Percentiles rank a stretch among this genome's conserved stretches.
Evolutionary conservation across 1,140 invertebrate genomes (phyloP).

Genomic region (Sycophila sp.): DNA sequence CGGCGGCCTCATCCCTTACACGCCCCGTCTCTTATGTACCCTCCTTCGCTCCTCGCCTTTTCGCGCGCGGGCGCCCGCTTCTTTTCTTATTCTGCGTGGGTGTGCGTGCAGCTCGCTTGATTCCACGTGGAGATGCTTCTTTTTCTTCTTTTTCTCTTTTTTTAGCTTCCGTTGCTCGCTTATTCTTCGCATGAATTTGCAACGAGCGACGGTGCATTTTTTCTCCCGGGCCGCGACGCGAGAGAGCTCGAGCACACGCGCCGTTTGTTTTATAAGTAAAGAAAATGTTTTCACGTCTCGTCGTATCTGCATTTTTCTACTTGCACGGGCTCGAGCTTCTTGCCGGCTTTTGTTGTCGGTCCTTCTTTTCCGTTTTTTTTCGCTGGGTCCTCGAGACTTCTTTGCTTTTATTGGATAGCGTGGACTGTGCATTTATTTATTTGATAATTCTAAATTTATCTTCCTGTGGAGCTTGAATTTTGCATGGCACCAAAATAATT

Average conservation of each 20-base stretch:
- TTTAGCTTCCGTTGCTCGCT: slow-evolving; percentile 30
- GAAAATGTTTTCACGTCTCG: slow-evolving; percentile 32
- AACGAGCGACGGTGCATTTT: slow-evolving; percentile 42
- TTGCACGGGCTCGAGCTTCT: not conserved
- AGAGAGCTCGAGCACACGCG: not conserved
- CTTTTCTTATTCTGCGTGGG: too few relatives aligned
- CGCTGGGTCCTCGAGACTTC: too few relatives aligned
- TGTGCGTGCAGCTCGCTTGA: not conserved
- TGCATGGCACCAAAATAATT: too few relatives aligned
- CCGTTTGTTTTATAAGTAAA: slow-evolving; percentile 17
- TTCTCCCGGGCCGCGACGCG: not conserved
- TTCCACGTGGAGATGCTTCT: not conserved
- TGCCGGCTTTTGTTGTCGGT: not conserved
- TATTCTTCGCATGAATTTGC: slow-evolving; percentile 58
- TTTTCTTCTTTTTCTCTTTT: not conserved
- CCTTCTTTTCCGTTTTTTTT: not conserved
- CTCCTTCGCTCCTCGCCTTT: slow-evolving; percentile 1
- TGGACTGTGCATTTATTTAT: too few relatives aligned
- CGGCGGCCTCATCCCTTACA: slow-evolving; percentile 24
- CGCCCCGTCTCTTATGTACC: not conserved
- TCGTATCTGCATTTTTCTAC: slow-evolving; percentile 39
- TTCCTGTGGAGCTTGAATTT: too few relatives aligned
- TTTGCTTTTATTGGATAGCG: too few relatives aligned
- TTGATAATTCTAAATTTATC: too few relatives aligned
- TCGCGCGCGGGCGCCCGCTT: too few relatives aligned